phyloP scores from a whole-genome alignment of 2,888 invertebrate species.

The Nasonia oneida region DNA sequence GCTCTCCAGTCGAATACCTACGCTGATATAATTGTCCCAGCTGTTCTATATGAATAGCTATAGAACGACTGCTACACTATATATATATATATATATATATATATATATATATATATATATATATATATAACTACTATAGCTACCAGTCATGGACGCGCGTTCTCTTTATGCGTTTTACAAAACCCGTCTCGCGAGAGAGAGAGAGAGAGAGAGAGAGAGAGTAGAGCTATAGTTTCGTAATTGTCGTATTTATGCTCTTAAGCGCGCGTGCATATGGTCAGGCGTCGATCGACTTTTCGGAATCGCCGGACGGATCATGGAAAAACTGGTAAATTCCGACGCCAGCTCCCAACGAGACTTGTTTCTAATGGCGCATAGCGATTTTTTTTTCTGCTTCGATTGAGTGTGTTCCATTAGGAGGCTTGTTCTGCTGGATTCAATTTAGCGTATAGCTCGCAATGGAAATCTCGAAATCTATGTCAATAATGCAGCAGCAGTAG shows the following conservation, averaged over 20 bases:
- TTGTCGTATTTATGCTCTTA: background rate
- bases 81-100: no score
- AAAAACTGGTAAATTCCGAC: background rate
- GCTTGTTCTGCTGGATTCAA: background rate
- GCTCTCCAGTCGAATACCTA: background rate
- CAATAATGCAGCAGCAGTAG: background rate
- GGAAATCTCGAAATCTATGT: background rate
- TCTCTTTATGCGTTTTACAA: background rate
- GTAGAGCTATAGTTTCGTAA: background rate
- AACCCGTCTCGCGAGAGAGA: background rate
- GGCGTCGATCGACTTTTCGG: conserved; percentile 1
- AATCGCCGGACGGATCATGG: background rate
- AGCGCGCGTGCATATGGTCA: background rate
- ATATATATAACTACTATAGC: no score
- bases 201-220: no score
- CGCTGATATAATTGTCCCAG: background rate
- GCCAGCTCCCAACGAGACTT: background rate
- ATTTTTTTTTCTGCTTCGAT: background rate
- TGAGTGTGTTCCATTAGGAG: background rate
- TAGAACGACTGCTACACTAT: background rate
- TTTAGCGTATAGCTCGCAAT: background rate
- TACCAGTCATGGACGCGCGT: conserved; percentile 5
- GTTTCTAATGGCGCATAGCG: background rate
- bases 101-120: no score
- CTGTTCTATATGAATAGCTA: background rate